These are phyloP conservation scores for Intellagama lesueurii DNA, from an alignment of 2,797 vertebrate species.

Conservation along the genomic window DNA sequence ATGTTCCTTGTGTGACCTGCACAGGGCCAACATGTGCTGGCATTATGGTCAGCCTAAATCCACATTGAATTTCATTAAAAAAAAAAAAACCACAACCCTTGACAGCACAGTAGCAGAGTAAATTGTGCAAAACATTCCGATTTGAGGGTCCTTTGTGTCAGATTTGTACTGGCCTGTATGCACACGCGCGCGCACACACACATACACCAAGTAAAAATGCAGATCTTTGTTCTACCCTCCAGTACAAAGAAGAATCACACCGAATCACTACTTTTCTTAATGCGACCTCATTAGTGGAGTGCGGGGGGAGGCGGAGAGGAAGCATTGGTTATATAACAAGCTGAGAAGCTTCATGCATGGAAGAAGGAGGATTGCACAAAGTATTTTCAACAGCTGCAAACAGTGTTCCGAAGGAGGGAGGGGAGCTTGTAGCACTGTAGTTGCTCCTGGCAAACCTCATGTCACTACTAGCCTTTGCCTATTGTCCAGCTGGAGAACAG, in stretches of 20 bases:
- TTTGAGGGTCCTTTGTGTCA: not conserved
- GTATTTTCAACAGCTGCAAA: constrained; percentile 7
- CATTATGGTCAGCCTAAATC: not conserved
- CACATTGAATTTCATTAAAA: not conserved
- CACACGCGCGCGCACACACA: too few relatives aligned
- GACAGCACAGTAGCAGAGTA: not conserved
- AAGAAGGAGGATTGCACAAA: not conserved
- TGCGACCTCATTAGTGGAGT: constrained; percentile 13
- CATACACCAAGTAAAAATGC: not conserved
- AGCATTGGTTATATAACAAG: constrained; percentile 20
- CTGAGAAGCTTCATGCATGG: constrained; percentile 16
- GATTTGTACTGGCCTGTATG: not conserved
- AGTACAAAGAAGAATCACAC: not conserved
- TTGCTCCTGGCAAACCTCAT: not conserved
- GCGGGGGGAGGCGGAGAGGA: not conserved
- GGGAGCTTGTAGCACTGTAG: not conserved
- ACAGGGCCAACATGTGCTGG: not conserved
- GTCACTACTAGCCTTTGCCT: not conserved
- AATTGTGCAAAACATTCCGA: not conserved
- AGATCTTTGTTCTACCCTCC: not conserved
- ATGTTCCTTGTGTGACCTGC: not conserved
- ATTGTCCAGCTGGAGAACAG: not conserved
- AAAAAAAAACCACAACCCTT: not conserved
- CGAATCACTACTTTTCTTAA: not conserved
- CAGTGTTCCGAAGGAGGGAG: not conserved